These are phyloP conservation scores for Gambusia affinis DNA, from an alignment of 2,113 vertebrate genomes.

Conservation along the genomic window DNA sequence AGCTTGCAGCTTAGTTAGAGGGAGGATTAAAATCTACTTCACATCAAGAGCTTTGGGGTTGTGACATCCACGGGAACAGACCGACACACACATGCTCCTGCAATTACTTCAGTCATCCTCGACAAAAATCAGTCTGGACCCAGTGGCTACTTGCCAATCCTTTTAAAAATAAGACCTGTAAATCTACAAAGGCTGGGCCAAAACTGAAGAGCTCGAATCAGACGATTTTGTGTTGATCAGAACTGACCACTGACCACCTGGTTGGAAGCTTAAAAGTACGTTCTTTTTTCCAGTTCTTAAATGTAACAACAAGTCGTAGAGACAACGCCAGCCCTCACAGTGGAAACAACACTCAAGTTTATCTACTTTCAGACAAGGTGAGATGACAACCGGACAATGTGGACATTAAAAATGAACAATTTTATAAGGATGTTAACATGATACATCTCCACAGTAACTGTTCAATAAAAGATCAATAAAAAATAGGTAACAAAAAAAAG, in stretches of 20 bases:
- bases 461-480: no score
- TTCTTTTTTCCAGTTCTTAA: neutral
- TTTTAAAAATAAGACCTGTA: conserved; percentile 48
- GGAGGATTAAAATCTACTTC: conserved; percentile 77
- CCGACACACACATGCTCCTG: conserved; percentile 4
- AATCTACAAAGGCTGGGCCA: conserved; percentile 42
- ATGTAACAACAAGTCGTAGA: neutral
- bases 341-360: no score
- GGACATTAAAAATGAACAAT: no score
- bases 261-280: neutral
- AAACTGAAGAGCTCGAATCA: conserved; percentile 34
- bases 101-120: conserved; percentile 56
- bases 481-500: no score
- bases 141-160: conserved; percentile 44
- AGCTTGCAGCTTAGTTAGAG: conserved; percentile 75
- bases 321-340: neutral
- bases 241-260: neutral
- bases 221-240: neutral
- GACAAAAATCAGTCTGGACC: conserved; percentile 36
- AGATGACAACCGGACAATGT: no score
- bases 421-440: no score
- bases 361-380: no score
- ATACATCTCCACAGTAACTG: no score
- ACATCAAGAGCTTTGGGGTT: conserved; percentile 64
- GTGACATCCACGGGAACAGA: conserved; percentile 58